phyloP scores from a whole-genome alignment of 2,113 vertebrate species.

The Rhadina sibilatrix region DNA sequence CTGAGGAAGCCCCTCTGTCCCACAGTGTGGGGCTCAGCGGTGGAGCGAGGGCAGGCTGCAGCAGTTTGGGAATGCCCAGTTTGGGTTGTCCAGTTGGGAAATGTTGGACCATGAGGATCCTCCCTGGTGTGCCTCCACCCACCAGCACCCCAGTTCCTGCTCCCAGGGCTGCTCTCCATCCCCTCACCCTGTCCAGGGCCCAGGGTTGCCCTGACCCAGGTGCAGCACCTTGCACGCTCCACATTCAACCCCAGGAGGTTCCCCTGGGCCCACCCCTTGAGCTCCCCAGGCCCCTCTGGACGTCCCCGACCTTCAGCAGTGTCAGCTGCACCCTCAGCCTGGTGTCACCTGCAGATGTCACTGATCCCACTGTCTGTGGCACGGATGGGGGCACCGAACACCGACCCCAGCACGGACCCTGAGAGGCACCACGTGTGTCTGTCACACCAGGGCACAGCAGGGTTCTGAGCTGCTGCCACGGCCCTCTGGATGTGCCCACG shows the following conservation, averaged over 20 bases:
- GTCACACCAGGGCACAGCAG: too few relatives aligned
- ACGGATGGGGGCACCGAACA: fast-evolving
- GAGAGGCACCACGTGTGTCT: not conserved
- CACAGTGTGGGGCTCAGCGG: not conserved
- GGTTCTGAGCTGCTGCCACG: not conserved
- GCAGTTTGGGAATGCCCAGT: fast-evolving
- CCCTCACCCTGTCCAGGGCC: fast-evolving
- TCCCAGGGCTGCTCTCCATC: not conserved
- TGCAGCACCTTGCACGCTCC: fast-evolving
- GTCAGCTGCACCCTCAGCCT: not conserved
- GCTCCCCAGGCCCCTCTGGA: not conserved
- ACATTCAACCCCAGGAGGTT: fast-evolving
- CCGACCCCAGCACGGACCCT: not conserved
- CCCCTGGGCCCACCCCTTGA: not conserved
- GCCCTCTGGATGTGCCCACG: fast-evolving
- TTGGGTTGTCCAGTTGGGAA: fast-evolving
- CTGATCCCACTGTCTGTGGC: not conserved
- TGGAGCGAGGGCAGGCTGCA: fast-evolving
- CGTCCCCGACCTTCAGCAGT: not conserved
- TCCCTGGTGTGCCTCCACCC: fast-evolving
- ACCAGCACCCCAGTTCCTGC: not conserved
- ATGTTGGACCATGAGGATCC: fast-evolving
- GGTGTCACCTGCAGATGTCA: fast-evolving
- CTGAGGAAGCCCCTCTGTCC: not conserved
- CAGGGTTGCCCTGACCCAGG: fast-evolving